Conservation (phyloP, 2,888 invertebrate genomes). For the Octodonta nipae region DNA sequence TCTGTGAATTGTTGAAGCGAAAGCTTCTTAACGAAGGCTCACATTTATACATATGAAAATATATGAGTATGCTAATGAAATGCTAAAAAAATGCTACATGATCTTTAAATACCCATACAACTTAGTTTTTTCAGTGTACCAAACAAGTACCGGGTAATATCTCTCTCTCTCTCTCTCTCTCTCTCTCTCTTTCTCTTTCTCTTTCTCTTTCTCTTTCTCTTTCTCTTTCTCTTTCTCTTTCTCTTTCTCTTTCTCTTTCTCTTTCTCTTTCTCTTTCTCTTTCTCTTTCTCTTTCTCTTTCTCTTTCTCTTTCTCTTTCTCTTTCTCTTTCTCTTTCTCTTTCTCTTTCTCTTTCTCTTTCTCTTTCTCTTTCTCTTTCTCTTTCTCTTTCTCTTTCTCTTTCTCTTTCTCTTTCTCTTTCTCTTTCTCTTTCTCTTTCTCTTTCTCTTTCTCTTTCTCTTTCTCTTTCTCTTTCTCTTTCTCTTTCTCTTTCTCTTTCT, state of each 20-base stretch:
- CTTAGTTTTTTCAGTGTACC: too few relatives aligned
- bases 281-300: neutral
- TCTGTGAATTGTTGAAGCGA: too few relatives aligned
- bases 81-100: too few relatives aligned
- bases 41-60: too few relatives aligned
- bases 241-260: neutral
- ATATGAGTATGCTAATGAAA: too few relatives aligned
- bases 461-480: neutral
- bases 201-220: neutral
- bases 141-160: too few relatives aligned
- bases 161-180: conserved; percentile 1
- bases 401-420: neutral
- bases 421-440: neutral
- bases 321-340: neutral
- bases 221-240: neutral
- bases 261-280: neutral
- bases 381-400: neutral
- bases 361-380: neutral
- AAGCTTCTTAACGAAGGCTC: too few relatives aligned
- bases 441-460: neutral
- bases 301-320: neutral
- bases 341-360: neutral
- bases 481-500: too few relatives aligned
- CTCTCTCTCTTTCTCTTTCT: neutral
- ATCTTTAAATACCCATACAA: too few relatives aligned